Evolutionary conservation across 2,113 vertebrate species (phyloP).

Genomic region (Bujurquina vittata): DNA sequence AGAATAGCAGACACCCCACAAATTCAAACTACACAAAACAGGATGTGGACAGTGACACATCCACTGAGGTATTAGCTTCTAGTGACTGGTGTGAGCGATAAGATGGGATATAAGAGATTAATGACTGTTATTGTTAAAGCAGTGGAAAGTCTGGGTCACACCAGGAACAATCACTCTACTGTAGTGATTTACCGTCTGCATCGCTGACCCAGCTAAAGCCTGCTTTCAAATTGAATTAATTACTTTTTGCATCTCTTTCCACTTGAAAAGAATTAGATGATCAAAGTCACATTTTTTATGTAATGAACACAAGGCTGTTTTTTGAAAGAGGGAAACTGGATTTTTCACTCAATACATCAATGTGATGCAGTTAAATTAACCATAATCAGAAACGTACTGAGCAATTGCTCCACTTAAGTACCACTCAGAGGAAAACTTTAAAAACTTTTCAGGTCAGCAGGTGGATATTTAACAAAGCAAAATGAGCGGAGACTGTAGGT

Average conservation of each 20-base stretch:
- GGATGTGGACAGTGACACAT: constrained; percentile 53
- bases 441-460: constrained; percentile 17
- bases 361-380: background rate
- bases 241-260: constrained; percentile 33
- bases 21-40: constrained; percentile 24
- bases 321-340: constrained; percentile 18
- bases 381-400: background rate
- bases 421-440: background rate
- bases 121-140: constrained; percentile 68
- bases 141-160: constrained; percentile 63
- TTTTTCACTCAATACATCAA: background rate
- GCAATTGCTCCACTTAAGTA: background rate
- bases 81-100: constrained; percentile 56
- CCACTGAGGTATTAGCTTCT: constrained; percentile 29
- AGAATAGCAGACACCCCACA: constrained; percentile 7
- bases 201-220: constrained; percentile 21
- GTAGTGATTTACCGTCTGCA: constrained; percentile 21
- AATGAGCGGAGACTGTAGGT: background rate
- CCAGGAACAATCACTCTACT: constrained; percentile 26
- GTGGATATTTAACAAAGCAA: constrained; percentile 4
- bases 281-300: constrained; percentile 28
- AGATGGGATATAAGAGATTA: constrained; percentile 57
- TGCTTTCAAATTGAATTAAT: constrained; percentile 15
- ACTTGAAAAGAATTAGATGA: constrained; percentile 12
- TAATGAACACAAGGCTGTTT: background rate